phyloP scores from a whole-genome alignment of 2,797 vertebrate species.

The Glyptemys insculpta region DNA sequence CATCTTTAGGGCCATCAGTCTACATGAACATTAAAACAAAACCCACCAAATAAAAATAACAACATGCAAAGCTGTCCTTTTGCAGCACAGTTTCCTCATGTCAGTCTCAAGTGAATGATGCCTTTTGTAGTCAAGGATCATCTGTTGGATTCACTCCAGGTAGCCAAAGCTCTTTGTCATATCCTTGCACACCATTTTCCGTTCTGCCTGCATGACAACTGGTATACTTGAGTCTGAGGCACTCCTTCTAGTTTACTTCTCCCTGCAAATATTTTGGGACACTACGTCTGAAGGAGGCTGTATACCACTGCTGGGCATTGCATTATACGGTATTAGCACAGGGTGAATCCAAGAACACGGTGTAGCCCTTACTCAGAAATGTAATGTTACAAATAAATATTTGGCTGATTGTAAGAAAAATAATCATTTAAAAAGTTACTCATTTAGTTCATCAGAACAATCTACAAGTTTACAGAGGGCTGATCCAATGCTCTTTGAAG shows the following conservation, averaged over 20 bases:
- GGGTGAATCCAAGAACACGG: not conserved
- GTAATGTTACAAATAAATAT: not conserved
- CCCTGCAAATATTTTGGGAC: not conserved
- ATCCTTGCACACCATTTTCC: accelerated
- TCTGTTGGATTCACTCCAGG: accelerated
- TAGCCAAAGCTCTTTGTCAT: accelerated
- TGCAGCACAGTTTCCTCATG: not conserved
- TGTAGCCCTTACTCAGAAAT: not conserved
- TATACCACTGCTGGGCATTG: not conserved
- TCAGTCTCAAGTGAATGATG: not conserved
- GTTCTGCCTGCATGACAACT: not conserved
- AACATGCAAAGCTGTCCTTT: not conserved
- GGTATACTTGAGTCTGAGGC: not conserved
- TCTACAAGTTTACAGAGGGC: not conserved
- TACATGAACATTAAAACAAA: constrained; percentile 51
- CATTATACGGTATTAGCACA: accelerated
- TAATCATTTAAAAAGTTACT: not conserved
- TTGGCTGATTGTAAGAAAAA: not conserved
- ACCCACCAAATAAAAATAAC: constrained; percentile 34
- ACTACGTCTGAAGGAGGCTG: not conserved
- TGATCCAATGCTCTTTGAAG: not conserved
- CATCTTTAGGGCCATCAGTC: not conserved
- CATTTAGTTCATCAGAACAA: not conserved
- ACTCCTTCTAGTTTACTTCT: not conserved
- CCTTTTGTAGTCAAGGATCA: not conserved